Conservation (phyloP, 2,113 vertebrate species). For the Ceratotherium simum region DNA sequence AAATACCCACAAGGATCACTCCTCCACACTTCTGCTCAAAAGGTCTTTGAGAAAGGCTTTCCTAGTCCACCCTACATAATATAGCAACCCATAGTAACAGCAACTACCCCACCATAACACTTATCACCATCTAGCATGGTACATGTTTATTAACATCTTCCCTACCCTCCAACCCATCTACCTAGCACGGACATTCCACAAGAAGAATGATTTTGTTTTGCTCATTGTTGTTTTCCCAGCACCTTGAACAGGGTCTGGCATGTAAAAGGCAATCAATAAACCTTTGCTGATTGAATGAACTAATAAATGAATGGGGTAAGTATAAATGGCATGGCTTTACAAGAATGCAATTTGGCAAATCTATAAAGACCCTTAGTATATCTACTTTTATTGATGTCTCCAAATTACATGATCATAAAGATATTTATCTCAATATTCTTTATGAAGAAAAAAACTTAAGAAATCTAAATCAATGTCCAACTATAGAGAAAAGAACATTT, state of each 20-base stretch:
- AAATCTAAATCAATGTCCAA: conserved; percentile 37
- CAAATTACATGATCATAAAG: conserved; percentile 38
- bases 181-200: neutral
- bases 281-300: conserved; percentile 48
- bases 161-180: neutral
- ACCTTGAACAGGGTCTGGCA: conserved; percentile 20
- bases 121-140: neutral
- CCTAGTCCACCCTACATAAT: neutral
- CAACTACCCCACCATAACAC: neutral
- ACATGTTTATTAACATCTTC: neutral
- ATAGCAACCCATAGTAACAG: neutral
- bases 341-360: conserved; percentile 51
- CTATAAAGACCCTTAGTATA: neutral
- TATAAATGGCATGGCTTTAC: neutral
- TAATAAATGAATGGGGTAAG: conserved; percentile 12
- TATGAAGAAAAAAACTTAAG: conserved; percentile 23
- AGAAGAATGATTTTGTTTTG: conserved; percentile 19
- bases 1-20: neutral
- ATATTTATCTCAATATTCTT: conserved; percentile 53
- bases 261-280: conserved; percentile 54
- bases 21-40: neutral
- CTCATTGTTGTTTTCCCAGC: neutral
- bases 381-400: conserved; percentile 39
- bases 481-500: conserved; percentile 12
- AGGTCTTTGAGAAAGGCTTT: neutral